Conservation (phyloP, 2,888 invertebrate genomes). For the Acleris literana region DNA sequence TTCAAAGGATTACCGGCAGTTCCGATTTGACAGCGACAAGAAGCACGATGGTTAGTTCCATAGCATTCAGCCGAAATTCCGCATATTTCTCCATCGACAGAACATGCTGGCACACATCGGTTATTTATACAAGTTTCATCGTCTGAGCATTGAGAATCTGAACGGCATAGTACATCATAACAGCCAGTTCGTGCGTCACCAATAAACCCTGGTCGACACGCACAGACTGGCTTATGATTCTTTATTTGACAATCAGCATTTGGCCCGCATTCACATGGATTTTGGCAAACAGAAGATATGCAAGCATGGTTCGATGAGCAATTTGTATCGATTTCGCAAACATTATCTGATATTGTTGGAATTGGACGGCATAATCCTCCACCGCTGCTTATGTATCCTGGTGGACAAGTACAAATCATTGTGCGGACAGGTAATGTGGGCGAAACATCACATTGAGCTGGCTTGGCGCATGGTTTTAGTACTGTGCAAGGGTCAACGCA, state of each 20-base stretch:
- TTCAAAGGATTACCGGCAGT: conserved; percentile 91
- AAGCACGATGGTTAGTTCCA: conserved; percentile 90
- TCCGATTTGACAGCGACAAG: conserved; percentile 93
- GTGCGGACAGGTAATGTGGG: conserved; percentile 93
- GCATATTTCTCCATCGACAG: conserved; percentile 87
- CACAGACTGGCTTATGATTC: conserved; percentile 94
- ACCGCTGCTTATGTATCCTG: conserved; percentile 93
- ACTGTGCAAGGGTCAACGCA: conserved; percentile 93
- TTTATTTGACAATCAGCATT: conserved; percentile 93
- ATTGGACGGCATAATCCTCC: conserved; percentile 92
- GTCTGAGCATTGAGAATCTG: conserved; percentile 90
- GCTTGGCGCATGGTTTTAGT: conserved; percentile 90
- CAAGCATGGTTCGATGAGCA: conserved; percentile 92
- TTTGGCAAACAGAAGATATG: conserved; percentile 89
- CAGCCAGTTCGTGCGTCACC: conserved; percentile 94
- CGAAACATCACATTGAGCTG: conserved; percentile 91
- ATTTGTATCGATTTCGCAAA: conserved; percentile 90
- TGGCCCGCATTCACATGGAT: conserved; percentile 93
- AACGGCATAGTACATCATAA: conserved; percentile 88
- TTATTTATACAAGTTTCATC: conserved; percentile 93
- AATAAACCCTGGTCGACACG: conserved; percentile 91
- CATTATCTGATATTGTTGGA: conserved; percentile 84
- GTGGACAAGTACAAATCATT: conserved; percentile 95
- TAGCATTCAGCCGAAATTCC: conserved; percentile 91
- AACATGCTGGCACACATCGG: conserved; percentile 92